Base-by-base conservation (phyloP, 2,797 vertebrate species). In the Channa striata region DNA sequence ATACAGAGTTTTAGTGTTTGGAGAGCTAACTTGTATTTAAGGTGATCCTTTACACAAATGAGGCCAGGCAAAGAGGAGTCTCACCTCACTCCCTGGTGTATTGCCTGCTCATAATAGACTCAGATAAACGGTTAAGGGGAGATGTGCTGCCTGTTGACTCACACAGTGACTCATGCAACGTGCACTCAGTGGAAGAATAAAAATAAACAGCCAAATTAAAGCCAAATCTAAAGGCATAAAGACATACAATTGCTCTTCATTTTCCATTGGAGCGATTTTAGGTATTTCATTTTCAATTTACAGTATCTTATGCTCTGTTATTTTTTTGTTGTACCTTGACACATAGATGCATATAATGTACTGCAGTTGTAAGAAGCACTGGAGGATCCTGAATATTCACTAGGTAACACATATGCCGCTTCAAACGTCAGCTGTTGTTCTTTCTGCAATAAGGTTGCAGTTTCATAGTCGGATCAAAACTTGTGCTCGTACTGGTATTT, bases 61-160 rank as follows among this genome's bases (percentile, higher is more conserved):
- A 79, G 57, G 12, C 6, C 23, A 72, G 30, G 53, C 34, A 37
- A 52, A 72, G 73, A 53, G 52, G 19, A n/a, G 36, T n/a, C 73
- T 81, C 69, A 78, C 59, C 68, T 72, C 11, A 20, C 44, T 85
- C 69, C 57, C 70, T 42, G 54, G 59, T 74, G 72, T 69, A 25
- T 61, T 47, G 47, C 30, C 52, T 78, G 14, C 59, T 82, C 51
- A 48, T 80, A 74, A 61, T 43, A 72, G 61, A 37, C 58, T 61
- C 43, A 36, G 62, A 74, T 76, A 51, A 72, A 77, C 8, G 2
- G 49, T 80, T 76, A 58, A 53, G 25, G 33, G 11, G 54, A 72
- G 66, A 68, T 82, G 51, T 64, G 78, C 60, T 72, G 66, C 59
- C 59, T 39, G 61, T 68, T 85, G 81, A 89, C 39, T 90, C 78